Evolutionary conservation across 2,888 invertebrate species (phyloP).

Genomic region (Thumatha senex): DNA sequence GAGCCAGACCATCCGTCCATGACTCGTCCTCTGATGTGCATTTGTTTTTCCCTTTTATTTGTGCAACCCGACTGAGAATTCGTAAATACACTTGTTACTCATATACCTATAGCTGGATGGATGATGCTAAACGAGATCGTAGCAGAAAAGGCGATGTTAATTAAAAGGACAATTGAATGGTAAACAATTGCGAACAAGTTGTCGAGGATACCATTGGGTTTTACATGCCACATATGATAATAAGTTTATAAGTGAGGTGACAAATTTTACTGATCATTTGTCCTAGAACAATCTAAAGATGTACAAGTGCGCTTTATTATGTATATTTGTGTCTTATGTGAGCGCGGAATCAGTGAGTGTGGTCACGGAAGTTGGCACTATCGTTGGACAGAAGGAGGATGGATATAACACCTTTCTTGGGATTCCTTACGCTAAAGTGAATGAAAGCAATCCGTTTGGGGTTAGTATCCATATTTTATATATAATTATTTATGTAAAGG

Average conservation of each 20-base stretch:
- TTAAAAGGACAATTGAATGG: neutral
- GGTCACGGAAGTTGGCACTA: conserved; percentile 40
- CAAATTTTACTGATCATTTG: neutral
- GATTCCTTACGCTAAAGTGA: conserved; percentile 59
- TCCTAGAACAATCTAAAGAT: neutral
- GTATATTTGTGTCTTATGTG: neutral
- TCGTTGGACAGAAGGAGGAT: conserved; percentile 48
- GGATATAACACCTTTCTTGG: conserved; percentile 58
- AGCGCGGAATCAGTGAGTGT: conserved; percentile 27
- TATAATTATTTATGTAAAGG: too few relatives aligned
- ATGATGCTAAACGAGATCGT: too few relatives aligned
- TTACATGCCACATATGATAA: neutral
- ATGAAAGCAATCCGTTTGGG: conserved; percentile 58
- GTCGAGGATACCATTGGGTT: neutral
- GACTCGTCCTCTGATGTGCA: too few relatives aligned
- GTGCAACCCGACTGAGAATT: too few relatives aligned
- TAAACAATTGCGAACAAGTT: neutral
- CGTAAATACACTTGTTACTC: too few relatives aligned
- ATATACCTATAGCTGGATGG: too few relatives aligned
- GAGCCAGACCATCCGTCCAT: too few relatives aligned
- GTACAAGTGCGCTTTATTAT: conserved; percentile 1
- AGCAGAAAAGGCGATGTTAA: too few relatives aligned
- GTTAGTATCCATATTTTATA: neutral
- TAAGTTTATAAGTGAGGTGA: neutral
- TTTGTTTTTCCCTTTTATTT: too few relatives aligned